Evolutionary conservation across 2,113 vertebrate species (phyloP).

Genomic region (Accipiter virgatus): DNA sequence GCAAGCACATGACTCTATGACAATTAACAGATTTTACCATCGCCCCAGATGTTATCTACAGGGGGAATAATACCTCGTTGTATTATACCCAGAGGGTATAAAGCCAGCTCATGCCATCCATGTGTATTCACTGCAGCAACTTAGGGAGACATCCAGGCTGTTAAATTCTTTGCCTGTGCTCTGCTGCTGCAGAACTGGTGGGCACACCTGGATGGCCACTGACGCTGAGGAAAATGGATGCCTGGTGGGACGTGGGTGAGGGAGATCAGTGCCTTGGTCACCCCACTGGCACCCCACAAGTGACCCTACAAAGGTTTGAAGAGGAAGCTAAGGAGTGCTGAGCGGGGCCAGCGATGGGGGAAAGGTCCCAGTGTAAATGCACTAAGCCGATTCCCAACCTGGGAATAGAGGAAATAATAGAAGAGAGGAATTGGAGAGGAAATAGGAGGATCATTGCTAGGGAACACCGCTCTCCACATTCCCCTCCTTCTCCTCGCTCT

Average conservation of each 20-base stretch:
- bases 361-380: neutral
- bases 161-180: neutral
- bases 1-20: fast-evolving
- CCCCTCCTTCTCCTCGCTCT: neutral
- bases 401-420: neutral
- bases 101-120: neutral
- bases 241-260: fast-evolving
- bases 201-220: neutral
- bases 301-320: neutral
- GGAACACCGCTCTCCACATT: neutral
- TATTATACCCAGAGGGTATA: neutral
- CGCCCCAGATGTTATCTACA: neutral
- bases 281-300: fast-evolving
- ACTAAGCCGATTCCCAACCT: neutral
- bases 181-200: neutral
- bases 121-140: neutral
- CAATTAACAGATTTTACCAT: neutral
- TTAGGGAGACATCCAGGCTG: neutral
- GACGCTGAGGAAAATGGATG: fast-evolving
- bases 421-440: neutral
- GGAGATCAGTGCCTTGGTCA: neutral
- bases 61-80: neutral
- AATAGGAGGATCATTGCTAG: neutral
- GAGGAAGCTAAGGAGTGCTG: neutral
- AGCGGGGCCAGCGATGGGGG: fast-evolving